Evolutionary conservation across 2,888 invertebrate genomes (phyloP).

Genomic region (Andricus curvator): DNA sequence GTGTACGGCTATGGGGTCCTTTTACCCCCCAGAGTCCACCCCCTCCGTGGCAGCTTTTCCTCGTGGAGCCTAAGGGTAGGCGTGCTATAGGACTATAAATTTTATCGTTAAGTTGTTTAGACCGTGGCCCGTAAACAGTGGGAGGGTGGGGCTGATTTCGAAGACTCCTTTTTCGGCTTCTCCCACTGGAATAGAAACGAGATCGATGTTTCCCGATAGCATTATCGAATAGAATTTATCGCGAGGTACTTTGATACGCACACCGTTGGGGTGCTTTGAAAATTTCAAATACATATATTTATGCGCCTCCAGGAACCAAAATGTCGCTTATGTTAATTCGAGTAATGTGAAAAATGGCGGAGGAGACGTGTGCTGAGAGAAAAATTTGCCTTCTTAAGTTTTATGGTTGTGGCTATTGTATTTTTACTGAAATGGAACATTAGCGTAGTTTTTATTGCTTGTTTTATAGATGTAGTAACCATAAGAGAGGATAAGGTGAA

Average conservation of each 20-base stretch:
- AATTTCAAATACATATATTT: slow-evolving; percentile 8
- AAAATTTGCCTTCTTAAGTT: slow-evolving; percentile 24
- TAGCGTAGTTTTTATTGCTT: slow-evolving; percentile 22
- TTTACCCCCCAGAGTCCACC: slow-evolving; percentile 53
- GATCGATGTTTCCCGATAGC: slow-evolving; percentile 39
- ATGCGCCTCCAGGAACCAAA: slow-evolving; percentile 9
- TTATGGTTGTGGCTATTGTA: slow-evolving; percentile 21
- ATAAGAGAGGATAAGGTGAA: slow-evolving; percentile 9
- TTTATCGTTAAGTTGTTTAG: slow-evolving; percentile 78
- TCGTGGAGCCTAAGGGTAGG: slow-evolving; percentile 70
- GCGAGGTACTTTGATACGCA: background rate
- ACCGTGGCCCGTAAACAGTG: slow-evolving; percentile 74
- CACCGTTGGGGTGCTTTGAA: background rate
- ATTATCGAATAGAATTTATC: slow-evolving; percentile 52
- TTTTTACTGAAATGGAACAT: slow-evolving; percentile 34
- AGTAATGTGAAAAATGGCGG: background rate
- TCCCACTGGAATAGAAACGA: slow-evolving; percentile 48
- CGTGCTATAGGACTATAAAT: slow-evolving; percentile 77
- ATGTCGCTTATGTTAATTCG: slow-evolving; percentile 17
- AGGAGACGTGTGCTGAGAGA: slow-evolving; percentile 5
- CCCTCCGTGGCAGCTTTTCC: slow-evolving; percentile 56
- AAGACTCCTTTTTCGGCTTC: slow-evolving; percentile 61
- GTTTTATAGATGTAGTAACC: slow-evolving; percentile 29
- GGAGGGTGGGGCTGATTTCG: slow-evolving; percentile 67
- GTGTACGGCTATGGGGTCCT: slow-evolving; percentile 62